Evolutionary conservation across 2,113 vertebrate genomes (phyloP).

Genomic region (Boulengerochromis microlepis): DNA sequence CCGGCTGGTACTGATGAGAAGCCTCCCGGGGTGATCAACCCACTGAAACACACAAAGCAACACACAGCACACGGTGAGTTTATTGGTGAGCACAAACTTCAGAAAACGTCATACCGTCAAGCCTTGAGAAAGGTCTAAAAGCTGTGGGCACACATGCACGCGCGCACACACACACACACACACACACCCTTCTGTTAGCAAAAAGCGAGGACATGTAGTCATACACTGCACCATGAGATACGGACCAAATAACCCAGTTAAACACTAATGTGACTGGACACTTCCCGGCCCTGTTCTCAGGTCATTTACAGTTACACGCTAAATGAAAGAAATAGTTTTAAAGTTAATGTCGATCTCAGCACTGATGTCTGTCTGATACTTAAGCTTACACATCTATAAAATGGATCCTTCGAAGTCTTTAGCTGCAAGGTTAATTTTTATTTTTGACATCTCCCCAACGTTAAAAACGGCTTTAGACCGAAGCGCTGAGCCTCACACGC

Average conservation of each 20-base stretch:
- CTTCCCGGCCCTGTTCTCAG: not conserved
- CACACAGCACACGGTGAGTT: not conserved
- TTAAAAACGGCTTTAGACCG: not conserved
- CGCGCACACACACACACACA: no score
- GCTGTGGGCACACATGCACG: not conserved
- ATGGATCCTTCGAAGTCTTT: accelerated
- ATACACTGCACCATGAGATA: not conserved
- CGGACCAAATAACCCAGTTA: not conserved
- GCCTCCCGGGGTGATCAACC: slow-evolving; percentile 87
- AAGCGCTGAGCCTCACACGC: not conserved
- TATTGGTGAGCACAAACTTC: not conserved
- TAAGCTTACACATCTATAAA: not conserved
- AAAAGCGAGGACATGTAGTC: not conserved
- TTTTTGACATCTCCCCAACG: not conserved
- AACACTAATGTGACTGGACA: not conserved
- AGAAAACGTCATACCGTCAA: not conserved
- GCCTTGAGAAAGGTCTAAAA: not conserved
- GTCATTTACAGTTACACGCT: not conserved
- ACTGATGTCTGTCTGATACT: not conserved
- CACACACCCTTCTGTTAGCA: not conserved
- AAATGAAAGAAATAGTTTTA: not conserved
- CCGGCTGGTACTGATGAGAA: slow-evolving; percentile 88
- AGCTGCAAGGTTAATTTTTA: not conserved
- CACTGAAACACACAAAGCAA: slow-evolving; percentile 58
- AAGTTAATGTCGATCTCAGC: not conserved